phyloP scores from a whole-genome alignment of 2,888 invertebrate species.

The Horisme vitalbata region DNA sequence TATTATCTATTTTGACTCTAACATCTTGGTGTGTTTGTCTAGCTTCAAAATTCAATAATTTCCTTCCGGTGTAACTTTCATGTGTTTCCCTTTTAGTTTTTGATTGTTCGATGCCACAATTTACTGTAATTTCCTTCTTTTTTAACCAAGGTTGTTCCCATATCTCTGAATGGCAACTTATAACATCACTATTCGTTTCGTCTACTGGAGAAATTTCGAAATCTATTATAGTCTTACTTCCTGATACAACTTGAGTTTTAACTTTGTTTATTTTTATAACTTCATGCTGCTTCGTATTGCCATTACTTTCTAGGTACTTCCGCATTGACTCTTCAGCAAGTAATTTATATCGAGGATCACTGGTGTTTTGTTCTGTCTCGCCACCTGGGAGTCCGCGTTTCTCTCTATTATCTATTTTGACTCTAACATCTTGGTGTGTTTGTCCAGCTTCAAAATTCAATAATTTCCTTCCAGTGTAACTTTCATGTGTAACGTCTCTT shows the following conservation, averaged over 20 bases:
- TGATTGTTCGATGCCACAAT: background rate
- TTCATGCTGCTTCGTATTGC: slow-evolving; percentile 16
- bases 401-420: slow-evolving; percentile 14
- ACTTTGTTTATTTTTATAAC: slow-evolving; percentile 34
- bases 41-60: too few species aligned
- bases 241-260: slow-evolving; percentile 38
- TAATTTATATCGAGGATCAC: slow-evolving; percentile 33
- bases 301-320: slow-evolving; percentile 34
- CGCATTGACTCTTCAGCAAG: slow-evolving; percentile 41
- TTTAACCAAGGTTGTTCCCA: slow-evolving; percentile 37
- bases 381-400: slow-evolving; percentile 30
- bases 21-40: too few species aligned
- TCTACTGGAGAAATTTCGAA: slow-evolving; percentile 30
- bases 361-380: slow-evolving; percentile 27
- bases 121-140: slow-evolving; percentile 28
- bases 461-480: slow-evolving; percentile 2
- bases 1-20: too few species aligned
- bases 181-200: slow-evolving; percentile 13
- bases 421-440: background rate
- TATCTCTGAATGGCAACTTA: slow-evolving; percentile 37
- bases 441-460: background rate
- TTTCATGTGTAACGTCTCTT: slow-evolving; percentile 14
- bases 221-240: slow-evolving; percentile 33
- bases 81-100: too few species aligned
- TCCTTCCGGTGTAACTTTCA: too few species aligned